phyloP scores from a whole-genome alignment of 2,888 invertebrate species.

The Agrotis ipsilon region DNA sequence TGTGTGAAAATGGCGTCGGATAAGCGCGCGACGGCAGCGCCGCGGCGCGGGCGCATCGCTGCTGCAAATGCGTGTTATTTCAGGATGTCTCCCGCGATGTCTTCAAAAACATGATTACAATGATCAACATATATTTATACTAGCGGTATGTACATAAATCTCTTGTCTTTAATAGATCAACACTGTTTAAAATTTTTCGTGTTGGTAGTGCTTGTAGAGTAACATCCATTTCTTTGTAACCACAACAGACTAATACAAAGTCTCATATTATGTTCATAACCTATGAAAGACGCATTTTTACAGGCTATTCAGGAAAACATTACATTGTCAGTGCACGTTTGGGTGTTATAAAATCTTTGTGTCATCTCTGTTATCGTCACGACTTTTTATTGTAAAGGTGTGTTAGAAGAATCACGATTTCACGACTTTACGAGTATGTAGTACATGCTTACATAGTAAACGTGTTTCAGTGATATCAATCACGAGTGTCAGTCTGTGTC shows the following conservation, averaged over 20 bases:
- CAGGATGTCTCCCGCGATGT: constrained; percentile 91
- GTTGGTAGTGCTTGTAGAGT: constrained; percentile 18
- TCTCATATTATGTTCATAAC: constrained; percentile 38
- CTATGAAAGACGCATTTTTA: constrained; percentile 37
- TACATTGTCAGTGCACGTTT: neutral
- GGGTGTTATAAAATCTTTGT: constrained; percentile 7
- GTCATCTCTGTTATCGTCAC: constrained; percentile 1
- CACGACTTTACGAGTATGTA: neutral
- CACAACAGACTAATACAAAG: constrained; percentile 1
- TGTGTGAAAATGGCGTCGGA: constrained; percentile 90
- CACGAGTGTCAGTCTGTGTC: neutral
- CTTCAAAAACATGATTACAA: constrained; percentile 83
- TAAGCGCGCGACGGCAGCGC: constrained; percentile 82
- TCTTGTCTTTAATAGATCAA: constrained; percentile 18
- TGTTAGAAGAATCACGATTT: constrained; percentile 21
- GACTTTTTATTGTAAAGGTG: constrained; percentile 14
- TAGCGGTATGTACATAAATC: constrained; percentile 49
- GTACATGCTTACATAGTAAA: neutral
- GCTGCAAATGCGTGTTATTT: constrained; percentile 89
- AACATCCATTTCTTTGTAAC: constrained; percentile 5
- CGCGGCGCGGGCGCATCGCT: constrained; percentile 85
- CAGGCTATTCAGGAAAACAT: constrained; percentile 7
- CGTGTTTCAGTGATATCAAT: constrained; percentile 15
- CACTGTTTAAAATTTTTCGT: neutral
- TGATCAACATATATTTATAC: constrained; percentile 64